Conservation (phyloP, 2,888 invertebrate species). For the Gari tellinella region DNA sequence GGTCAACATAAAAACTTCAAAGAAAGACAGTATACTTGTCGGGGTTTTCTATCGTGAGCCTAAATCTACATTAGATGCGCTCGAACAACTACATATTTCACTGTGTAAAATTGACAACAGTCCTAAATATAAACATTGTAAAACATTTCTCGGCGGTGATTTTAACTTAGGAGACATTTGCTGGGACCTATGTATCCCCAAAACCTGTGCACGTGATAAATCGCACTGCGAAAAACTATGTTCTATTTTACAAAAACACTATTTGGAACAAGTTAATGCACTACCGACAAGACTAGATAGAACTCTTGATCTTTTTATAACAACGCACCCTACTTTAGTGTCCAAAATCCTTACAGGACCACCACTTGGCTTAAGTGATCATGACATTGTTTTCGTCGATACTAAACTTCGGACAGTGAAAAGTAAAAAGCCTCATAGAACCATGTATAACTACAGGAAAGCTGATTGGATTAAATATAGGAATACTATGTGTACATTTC, state of each 20-base stretch:
- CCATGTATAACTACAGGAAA: conserved; percentile 28
- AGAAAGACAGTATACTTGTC: conserved; percentile 5
- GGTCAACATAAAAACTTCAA: conserved; percentile 13
- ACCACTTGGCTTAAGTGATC: conserved; percentile 25
- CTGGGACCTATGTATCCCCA: conserved; percentile 17
- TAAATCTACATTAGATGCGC: conserved; percentile 14
- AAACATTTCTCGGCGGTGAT: conserved; percentile 14
- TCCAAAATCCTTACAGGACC: conserved; percentile 11
- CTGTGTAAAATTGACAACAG: conserved; percentile 2
- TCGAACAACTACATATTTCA: conserved; percentile 23
- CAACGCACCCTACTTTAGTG: conserved; percentile 17
- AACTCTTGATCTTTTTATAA: conserved; percentile 29
- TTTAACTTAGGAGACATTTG: conserved; percentile 31
- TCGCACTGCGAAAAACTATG: conserved; percentile 19
- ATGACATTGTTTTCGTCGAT: conserved; percentile 19
- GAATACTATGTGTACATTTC: not conserved
- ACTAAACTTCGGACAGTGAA: conserved; percentile 1
- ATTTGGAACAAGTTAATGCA: conserved; percentile 21
- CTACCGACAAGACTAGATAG: conserved; percentile 23
- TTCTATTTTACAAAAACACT: conserved; percentile 2
- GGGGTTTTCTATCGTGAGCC: conserved; percentile 34
- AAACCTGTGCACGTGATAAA: conserved; percentile 27
- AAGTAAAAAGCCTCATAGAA: conserved; percentile 18
- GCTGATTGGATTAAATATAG: conserved; percentile 17
- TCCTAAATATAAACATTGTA: conserved; percentile 11